These are phyloP conservation scores for Teleogryllus occipitalis DNA, from an alignment of 1,140 invertebrate genomes.

Conservation along the genomic window DNA sequence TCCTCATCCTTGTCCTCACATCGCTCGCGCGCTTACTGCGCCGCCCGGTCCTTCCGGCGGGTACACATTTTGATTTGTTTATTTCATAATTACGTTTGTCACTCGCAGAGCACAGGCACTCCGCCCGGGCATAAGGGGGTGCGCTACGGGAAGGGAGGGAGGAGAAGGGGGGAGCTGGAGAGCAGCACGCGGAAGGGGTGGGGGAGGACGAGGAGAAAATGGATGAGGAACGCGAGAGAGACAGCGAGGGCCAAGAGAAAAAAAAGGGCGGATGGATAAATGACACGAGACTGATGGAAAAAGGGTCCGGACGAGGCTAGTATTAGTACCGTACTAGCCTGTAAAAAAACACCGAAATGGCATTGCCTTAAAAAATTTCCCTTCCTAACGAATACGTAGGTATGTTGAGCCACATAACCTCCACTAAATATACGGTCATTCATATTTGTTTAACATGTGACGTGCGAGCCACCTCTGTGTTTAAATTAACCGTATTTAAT, in stretches of 20 bases:
- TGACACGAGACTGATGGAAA: not conserved
- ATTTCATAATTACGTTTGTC: not conserved
- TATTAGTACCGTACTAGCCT: not conserved
- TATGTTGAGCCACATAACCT: not conserved
- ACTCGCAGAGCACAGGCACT: not conserved
- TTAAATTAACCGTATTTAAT: conserved; percentile 1
- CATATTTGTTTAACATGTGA: conserved; percentile 1
- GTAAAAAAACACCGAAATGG: not conserved
- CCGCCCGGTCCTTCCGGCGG: not conserved
- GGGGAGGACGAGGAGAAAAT: not conserved
- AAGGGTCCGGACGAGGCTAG: not conserved
- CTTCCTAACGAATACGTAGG: not conserved
- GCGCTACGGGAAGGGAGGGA: not conserved
- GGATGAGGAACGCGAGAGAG: not conserved
- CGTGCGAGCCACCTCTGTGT: not conserved
- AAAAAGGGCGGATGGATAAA: not conserved
- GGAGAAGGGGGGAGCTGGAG: not conserved
- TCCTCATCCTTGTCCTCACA: not conserved
- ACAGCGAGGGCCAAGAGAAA: not conserved
- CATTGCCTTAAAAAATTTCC: conserved; percentile 5
- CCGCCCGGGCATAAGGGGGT: not conserved
- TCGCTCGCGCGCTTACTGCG: not conserved
- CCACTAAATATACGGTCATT: not conserved
- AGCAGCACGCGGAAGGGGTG: not conserved
- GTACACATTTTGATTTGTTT: conserved; percentile 1